Evolutionary conservation across 2,113 vertebrate genomes (phyloP).

Genomic region (Nipponia nippon): DNA sequence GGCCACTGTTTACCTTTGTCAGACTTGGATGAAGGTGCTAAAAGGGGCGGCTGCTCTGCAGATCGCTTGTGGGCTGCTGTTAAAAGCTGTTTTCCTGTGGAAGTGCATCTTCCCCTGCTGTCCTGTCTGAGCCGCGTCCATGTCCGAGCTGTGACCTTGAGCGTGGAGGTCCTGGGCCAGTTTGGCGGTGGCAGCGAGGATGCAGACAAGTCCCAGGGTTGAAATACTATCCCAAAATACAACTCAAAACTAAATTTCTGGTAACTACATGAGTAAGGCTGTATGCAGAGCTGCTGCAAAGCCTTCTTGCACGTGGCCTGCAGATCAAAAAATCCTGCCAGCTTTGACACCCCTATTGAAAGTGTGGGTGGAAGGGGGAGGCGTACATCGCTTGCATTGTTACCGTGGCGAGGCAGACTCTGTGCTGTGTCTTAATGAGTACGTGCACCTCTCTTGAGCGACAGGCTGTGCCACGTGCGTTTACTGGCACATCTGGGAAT

Average conservation of each 20-base stretch:
- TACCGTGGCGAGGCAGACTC: rapidly evolving
- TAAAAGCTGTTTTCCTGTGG: neutral
- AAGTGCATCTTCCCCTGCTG: neutral
- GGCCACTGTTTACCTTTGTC: rapidly evolving
- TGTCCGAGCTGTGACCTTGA: neutral
- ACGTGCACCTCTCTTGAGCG: rapidly evolving
- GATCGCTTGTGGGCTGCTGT: rapidly evolving
- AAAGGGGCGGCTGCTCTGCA: neutral
- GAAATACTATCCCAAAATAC: neutral
- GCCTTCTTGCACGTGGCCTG: rapidly evolving
- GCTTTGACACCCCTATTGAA: neutral
- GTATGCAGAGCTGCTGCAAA: neutral
- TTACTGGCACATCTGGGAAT: neutral
- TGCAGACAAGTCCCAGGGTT: neutral
- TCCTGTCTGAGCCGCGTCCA: rapidly evolving
- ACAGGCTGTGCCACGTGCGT: rapidly evolving
- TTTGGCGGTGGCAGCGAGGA: neutral
- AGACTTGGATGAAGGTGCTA: too few relatives aligned
- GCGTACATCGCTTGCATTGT: rapidly evolving
- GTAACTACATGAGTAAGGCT: rapidly evolving
- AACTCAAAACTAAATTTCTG: neutral
- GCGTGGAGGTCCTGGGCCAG: neutral
- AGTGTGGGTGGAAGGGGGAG: neutral
- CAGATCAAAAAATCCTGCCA: neutral
- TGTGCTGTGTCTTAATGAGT: rapidly evolving